Evolutionary conservation across 23 tunicate species (phyloP), one percentile per base, ranked within the genome.

Genomic region (Oikopleura albicans): DNA sequence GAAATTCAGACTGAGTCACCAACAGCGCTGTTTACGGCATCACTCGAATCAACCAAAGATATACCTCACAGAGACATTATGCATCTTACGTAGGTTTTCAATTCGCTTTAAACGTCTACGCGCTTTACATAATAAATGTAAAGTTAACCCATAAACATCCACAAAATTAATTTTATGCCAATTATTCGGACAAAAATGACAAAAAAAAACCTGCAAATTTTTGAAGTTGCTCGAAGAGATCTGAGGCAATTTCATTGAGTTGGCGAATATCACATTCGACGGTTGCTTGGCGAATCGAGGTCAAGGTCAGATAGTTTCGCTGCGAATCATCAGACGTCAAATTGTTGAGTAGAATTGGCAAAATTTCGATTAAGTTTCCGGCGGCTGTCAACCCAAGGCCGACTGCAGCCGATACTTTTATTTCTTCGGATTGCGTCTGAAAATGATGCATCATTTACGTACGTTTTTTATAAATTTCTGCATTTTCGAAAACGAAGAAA

Each of bases 381-480:
- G 89, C 86, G 66, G 96, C 66, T 56, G 89, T 85, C 41, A 89
- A 84, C 1, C 99, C 99, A 31, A 91, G 88, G 0, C 92, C 89
- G 76, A 95, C 88, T 0, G 99, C 91, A 33, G 96, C 96, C 33
- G 99, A 89, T 1, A 91, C 88, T 84, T 95, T 95, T 0, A 95
- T 90, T 84, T 91, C 96, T 84, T 95, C 99, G 75, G 90, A 91
- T 2, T 87, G 34, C 1, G 34, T 16, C 89, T 89, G 40, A 66
- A 41, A 66, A n/a, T n/a, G 89, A 92, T 16, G 97, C 97, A 28
- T 89, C 86, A 85, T 89, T 86, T 56, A 92, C 86, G 57, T 89
- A 92, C 87, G 38, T 84, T 40, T n/a, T n/a, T n/a, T n/a, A n/a
- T n/a, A n/a, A n/a, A n/a, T n/a, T n/a, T n/a, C n/a, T n/a, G n/a